Percentiles rank a stretch among this genome's conserved stretches.
Conservation (phyloP, 1,140 invertebrate genomes). For the Drosophila nasuta region DNA sequence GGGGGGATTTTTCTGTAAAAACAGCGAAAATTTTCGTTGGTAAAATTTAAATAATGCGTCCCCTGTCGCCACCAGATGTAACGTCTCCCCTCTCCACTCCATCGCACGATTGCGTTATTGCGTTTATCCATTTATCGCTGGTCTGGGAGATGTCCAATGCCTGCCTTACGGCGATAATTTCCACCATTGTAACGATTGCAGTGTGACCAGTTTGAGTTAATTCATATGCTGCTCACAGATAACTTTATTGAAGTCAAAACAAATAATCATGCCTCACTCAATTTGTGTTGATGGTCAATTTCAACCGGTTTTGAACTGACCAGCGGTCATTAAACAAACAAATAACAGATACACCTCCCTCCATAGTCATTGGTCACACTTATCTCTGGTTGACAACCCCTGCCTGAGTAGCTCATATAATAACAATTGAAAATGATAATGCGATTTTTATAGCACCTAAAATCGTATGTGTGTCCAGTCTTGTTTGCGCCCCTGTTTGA, state of each 20-base stretch:
- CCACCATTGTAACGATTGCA: neutral
- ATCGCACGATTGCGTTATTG: constrained; percentile 20
- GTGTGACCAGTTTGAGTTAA: constrained; percentile 21
- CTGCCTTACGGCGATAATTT: constrained; percentile 15
- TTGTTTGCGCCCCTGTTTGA: constrained; percentile 65
- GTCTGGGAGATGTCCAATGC: neutral
- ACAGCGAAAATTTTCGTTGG: constrained; percentile 57
- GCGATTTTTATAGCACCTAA: constrained; percentile 63
- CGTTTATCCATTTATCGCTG: constrained; percentile 10
- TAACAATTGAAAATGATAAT: constrained; percentile 69
- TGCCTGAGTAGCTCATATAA: constrained; percentile 51
- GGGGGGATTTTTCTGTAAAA: constrained; percentile 63
- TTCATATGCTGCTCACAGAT: neutral
- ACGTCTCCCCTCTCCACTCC: constrained; percentile 15
- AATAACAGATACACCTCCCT: constrained; percentile 27
- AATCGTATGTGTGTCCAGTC: constrained; percentile 16
- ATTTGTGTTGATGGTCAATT: constrained; percentile 1
- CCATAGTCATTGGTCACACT: constrained; percentile 4
- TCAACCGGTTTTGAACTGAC: constrained; percentile 46
- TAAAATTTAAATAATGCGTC: constrained; percentile 83
- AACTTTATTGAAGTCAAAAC: neutral
- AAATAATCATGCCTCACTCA: constrained; percentile 30
- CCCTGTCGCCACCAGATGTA: constrained; percentile 77
- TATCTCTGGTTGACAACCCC: constrained; percentile 16
- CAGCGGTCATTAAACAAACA: constrained; percentile 39